Base-by-base conservation (phyloP, 37 sponge, comb jelly and placozoan genomes). In the Cliona cf. orientalis region DNA sequence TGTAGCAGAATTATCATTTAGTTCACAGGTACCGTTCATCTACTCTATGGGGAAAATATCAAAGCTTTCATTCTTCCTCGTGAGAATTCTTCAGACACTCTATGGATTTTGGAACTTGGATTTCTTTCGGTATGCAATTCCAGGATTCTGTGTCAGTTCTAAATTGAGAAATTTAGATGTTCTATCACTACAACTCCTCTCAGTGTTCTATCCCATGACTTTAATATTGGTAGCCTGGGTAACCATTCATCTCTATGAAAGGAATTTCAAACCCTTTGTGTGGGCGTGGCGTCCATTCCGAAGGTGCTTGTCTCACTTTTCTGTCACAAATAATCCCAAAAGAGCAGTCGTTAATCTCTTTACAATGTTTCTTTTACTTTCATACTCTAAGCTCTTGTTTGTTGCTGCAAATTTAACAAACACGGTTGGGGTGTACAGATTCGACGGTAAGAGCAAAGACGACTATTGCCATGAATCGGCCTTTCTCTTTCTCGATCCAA, bases 61-160 rank as follows among this genome's bases (percentile, higher is more conserved):
- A 33, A 35, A 17, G 53, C 9, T 49, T 19, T n/a, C n/a, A n/a
- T n/a, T n/a, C n/a, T n/a, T n/a, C n/a, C 38, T 67, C 17, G 31
- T 69, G 34, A 46, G 11, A 33, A 23, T 70, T 58, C 5, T 80
- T 1, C 2, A 59, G 29, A 40, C 60, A 0, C 28, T 65, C 19
- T 84, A 84, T 39, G 69, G 85, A 23, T 72, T 89, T 40, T 66
- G 65, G 75, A 89, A 89, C 64, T 46, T 89, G 11, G 61, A 89
- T 1, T 84, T 89, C 62, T 79, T 89, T 65, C 39, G 78, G 25
- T 5, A 44, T 59, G 61, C 79, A 1, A 35, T 89, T 6, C 75
- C 58, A 14, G 41, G 59, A 12, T 89, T 80, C 72, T 84, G 80
- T 56, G 66, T 89, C 3, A 35, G 41, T 43, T 46, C 62, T 29